phyloP scores from a whole-genome alignment of 2,797 vertebrate genomes.

The Cuculus canorus region DNA sequence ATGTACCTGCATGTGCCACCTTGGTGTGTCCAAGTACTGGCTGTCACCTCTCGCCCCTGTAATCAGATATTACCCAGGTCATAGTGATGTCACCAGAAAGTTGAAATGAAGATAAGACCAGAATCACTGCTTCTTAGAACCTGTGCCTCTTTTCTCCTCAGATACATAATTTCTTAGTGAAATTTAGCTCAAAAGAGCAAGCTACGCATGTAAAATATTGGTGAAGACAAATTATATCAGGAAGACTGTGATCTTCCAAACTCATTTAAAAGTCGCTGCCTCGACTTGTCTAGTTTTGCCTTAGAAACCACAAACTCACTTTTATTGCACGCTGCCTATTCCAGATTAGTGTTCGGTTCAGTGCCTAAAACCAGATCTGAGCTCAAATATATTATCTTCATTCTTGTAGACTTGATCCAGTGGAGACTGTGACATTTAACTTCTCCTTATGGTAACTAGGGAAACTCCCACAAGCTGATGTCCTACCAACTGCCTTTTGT shows the following conservation, averaged over 20 bases:
- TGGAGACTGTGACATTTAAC: conserved; percentile 56
- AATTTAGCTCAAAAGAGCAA: not conserved
- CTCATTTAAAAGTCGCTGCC: not conserved
- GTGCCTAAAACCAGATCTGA: not conserved
- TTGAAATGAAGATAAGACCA: not conserved
- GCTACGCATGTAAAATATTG: not conserved
- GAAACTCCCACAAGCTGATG: conserved; percentile 64
- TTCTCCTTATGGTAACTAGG: conserved; percentile 60
- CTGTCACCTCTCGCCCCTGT: not conserved
- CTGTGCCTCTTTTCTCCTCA: not conserved
- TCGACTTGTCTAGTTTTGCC: not conserved
- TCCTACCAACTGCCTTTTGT: conserved; percentile 68
- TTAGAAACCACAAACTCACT: not conserved
- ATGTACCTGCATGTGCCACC: not conserved
- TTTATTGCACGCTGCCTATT: accelerated
- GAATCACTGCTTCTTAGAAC: not conserved
- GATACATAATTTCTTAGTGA: not conserved
- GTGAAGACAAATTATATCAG: not conserved
- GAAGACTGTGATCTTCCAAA: not conserved
- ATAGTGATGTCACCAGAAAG: not conserved
- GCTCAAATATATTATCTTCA: not conserved
- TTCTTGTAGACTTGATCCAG: conserved; percentile 11
- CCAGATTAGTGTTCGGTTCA: not conserved
- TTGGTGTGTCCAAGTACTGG: accelerated
- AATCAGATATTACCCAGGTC: not conserved